Base-by-base conservation (phyloP, 2,888 invertebrate species). In the Neoascia interrupta region DNA sequence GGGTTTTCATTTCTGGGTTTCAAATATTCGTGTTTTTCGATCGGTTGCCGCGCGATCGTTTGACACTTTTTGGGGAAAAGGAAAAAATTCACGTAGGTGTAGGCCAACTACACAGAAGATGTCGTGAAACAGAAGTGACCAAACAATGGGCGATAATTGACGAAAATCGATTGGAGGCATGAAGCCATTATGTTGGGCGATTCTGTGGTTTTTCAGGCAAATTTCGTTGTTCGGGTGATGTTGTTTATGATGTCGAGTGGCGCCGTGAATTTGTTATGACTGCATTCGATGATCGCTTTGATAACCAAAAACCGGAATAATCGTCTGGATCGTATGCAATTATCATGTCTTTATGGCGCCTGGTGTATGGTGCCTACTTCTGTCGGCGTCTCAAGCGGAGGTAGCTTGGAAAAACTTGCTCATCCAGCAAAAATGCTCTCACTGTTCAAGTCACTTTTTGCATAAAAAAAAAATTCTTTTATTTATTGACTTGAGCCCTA, bases 131-230 rank as follows among this genome's bases (percentile, higher is more conserved):
- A 73, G 73, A 51, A 73, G 68, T 60, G 23, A 15, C 45, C 58
- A 61, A 69, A 74, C 68, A 74, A 68, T 74, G 37, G 60, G 16
- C 39, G 60, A 39, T 74, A 69, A 74, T 74, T 74, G 74, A 31
- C 68, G 23, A 5, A 60, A 53, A 53, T 51, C 53, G 37, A 60
- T 60, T 5, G 60, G 45, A 39, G 53, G 28, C 60, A 68, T 34
- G 37, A 10, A 31, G 21, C n/a, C n/a, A n/a, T n/a, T n/a, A n/a
- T n/a, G n/a, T 37, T 36, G 13, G 21, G 8, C 34, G 45, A 21
- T 47, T 49, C 39, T 37, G n/a, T n/a, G 8, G 26, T 39, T 13
- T 37, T 49, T 49, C 37, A 19, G 28, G 61, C 64, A 23, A 72
- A 23, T 39, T 39, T 31, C 5, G 11, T 15, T 23, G 16, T 1